phyloP scores from a whole-genome alignment of 2,113 vertebrate genomes.

The pig (Sus scrofa) region DNA sequence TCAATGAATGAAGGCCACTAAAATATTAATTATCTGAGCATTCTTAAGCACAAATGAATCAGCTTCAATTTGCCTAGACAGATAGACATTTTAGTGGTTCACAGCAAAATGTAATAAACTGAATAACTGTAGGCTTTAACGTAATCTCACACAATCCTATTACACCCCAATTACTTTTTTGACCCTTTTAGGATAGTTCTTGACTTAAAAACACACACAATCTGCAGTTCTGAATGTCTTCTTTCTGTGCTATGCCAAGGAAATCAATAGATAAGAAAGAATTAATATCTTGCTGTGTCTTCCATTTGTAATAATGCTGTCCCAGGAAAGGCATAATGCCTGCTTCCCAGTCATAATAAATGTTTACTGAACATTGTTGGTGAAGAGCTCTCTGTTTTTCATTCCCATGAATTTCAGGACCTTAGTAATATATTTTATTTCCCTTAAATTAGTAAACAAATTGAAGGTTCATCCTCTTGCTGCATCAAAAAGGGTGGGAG shows the following conservation, averaged over 20 bases:
- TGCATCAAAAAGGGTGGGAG: conserved; percentile 2
- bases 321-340: neutral
- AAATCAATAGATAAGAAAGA: conserved; percentile 74
- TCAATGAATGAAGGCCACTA: conserved; percentile 54
- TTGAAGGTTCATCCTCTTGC: neutral
- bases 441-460: conserved; percentile 50
- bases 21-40: conserved; percentile 75
- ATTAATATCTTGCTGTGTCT: conserved; percentile 18
- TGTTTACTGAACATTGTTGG: neutral
- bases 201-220: conserved; percentile 65
- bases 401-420: neutral
- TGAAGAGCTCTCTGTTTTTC: neutral
- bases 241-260: conserved; percentile 36
- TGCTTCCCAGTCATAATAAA: neutral
- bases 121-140: conserved; percentile 83
- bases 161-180: conserved; percentile 82
- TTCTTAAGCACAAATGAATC: conserved; percentile 82
- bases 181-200: conserved; percentile 80
- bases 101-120: conserved; percentile 83
- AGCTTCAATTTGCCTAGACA: conserved; percentile 80
- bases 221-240: conserved; percentile 77
- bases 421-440: conserved; percentile 50
- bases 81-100: conserved; percentile 73
- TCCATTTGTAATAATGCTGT: neutral
- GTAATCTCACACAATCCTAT: conserved; percentile 82